Evolutionary conservation across 2,113 vertebrate species (phyloP).

Genomic region (Cathartes aura): DNA sequence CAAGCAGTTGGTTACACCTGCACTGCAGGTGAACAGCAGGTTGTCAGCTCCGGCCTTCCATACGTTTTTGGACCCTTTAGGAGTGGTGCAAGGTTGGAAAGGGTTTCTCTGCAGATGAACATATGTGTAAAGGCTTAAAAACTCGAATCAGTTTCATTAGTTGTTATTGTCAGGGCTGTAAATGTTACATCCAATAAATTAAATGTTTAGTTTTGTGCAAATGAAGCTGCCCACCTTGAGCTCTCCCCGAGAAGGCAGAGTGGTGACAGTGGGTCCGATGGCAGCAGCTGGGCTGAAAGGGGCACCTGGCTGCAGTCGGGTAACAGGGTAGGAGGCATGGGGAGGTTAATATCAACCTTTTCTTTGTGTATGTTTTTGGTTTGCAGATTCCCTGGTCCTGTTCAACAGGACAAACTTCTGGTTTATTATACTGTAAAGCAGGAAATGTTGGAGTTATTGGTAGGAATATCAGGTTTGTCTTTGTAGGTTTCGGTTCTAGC

Average conservation of each 20-base stretch:
- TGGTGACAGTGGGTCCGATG: background rate
- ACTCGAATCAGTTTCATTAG: background rate
- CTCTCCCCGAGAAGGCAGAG: accelerated
- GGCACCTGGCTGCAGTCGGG: background rate
- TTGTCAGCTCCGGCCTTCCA: accelerated
- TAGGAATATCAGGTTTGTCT: background rate
- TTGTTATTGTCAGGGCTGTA: background rate
- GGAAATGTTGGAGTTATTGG: background rate
- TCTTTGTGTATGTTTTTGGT: background rate
- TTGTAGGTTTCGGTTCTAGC: background rate
- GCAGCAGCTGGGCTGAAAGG: background rate
- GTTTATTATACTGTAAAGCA: background rate
- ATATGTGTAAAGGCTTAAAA: background rate
- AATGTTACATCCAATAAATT: too few relatives aligned
- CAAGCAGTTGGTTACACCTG: too few relatives aligned
- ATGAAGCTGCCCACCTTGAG: accelerated
- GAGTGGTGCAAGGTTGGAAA: background rate
- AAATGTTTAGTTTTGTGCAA: background rate
- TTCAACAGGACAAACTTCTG: background rate
- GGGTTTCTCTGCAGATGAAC: background rate
- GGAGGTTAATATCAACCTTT: background rate
- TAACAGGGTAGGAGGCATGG: background rate
- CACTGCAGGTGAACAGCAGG: accelerated
- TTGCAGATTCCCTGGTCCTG: accelerated
- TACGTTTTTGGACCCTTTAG: accelerated